Evolutionary conservation across 2,797 vertebrate species (phyloP).

Genomic region (Acrocephalus scirpaceus): DNA sequence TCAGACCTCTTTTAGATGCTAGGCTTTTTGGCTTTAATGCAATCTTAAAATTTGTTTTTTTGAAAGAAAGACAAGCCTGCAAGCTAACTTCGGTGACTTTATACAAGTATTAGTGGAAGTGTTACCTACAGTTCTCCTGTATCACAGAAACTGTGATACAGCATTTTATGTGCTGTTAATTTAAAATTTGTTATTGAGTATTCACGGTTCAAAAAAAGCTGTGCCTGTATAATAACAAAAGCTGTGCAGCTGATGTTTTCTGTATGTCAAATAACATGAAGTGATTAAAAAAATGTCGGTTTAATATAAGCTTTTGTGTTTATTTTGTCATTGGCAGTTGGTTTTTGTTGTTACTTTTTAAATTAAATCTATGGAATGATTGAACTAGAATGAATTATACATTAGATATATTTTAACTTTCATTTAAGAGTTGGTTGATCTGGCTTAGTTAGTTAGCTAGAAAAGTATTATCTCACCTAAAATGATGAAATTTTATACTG

Average conservation of each 20-base stretch:
- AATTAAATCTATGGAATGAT: background rate
- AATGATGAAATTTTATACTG: background rate
- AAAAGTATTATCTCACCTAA: background rate
- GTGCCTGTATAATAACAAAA: background rate
- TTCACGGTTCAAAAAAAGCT: constrained; percentile 19
- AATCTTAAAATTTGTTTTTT: background rate
- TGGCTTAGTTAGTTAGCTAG: background rate
- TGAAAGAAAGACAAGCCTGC: background rate
- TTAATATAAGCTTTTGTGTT: background rate
- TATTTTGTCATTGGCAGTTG: background rate
- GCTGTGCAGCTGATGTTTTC: background rate
- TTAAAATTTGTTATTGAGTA: background rate
- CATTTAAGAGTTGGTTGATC: background rate
- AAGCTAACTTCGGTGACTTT: background rate
- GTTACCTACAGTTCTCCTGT: background rate
- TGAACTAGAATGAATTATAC: background rate
- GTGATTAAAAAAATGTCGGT: background rate
- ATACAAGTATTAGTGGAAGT: background rate
- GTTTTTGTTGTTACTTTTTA: background rate
- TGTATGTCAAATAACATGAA: background rate
- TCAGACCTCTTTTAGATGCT: background rate
- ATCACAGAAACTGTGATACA: background rate
- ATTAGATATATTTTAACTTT: background rate
- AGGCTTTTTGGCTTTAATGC: background rate
- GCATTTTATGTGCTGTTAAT: constrained; percentile 9